Evolutionary conservation across 2,888 invertebrate genomes (phyloP), one percentile per base, ranked within the genome.

Genomic region (Drosophila parthenogenetica): DNA sequence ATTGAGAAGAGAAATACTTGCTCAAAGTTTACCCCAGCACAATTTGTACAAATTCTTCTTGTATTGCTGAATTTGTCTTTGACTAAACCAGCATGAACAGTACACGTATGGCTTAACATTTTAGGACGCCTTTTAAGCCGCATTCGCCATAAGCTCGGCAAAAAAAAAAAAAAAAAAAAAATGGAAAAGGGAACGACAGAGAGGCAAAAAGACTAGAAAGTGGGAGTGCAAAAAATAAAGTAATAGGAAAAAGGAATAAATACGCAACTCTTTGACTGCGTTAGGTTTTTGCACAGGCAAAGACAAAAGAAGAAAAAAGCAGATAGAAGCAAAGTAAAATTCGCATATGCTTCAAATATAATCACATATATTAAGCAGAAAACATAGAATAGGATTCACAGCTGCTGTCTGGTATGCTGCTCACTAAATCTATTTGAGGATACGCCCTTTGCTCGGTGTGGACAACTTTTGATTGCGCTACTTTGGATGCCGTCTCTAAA

Each of bases 51-150:
- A 19, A 25, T 46, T 46, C 35, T 57, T 37, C 43, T 55, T 43
- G 35, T 55, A 43, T 35, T 55, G 43, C 54, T 55, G 45, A 79
- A 74, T 86, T 83, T 79, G 83, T 85, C 83, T 83, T 83, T 83
- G 83, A 83, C 83, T 87, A 83, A 83, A 77, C 57, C 77, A 79
- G 80, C 88, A 88, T 82, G 66, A 83, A 85, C 74, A 60, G 69
- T 59, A 74, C 88, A 83, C 82, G 83, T 87, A 58, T 85, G 88
- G 86, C 88, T 83, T 83, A 83, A 82, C 83, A 85, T 72, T 69
- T 67, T 78, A 57, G 70, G 62, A 74, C 69, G 81, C 60, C 69
- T 83, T 77, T 87, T 75, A 72, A 83, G 76, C 68, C 67, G 51
- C 67, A 60, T 66, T 64, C 57, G 60, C 60, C 62, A 39, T 62